Conservation (phyloP, 2,113 vertebrate genomes). For the Pogona vitticeps region DNA sequence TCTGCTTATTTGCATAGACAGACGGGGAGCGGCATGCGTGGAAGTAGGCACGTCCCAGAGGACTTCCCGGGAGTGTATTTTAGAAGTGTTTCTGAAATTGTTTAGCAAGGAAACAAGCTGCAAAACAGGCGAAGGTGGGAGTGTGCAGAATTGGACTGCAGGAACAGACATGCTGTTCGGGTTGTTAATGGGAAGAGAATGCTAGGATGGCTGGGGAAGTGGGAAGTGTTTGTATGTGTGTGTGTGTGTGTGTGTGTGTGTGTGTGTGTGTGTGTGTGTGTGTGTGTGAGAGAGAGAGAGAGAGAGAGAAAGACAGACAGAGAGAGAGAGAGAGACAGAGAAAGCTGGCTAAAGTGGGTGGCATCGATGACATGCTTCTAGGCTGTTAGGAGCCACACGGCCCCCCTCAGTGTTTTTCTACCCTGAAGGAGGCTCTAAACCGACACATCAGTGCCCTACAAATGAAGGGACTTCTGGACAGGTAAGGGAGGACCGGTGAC, state of each 20-base stretch:
- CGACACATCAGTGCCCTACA: background rate
- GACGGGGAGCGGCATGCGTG: background rate
- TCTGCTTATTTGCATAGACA: background rate
- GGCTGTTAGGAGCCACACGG: too few species aligned
- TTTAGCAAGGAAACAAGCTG: background rate
- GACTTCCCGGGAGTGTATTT: background rate
- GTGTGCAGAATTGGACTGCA: background rate
- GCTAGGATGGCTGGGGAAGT: too few species aligned
- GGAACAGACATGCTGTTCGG: background rate
- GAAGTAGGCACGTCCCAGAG: background rate
- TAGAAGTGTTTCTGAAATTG: background rate
- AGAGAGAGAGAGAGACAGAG: too few species aligned
- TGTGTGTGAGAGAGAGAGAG: too few species aligned
- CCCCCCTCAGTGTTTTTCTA: too few species aligned
- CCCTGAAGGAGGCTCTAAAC: background rate
- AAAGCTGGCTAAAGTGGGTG: background rate
- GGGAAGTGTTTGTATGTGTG: too few species aligned
- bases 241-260: too few species aligned
- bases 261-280: too few species aligned
- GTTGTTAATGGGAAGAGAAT: too few species aligned
- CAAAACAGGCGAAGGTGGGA: background rate
- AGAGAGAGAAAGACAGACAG: too few species aligned
- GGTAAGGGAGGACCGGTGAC: too few species aligned
- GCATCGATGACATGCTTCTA: background rate
- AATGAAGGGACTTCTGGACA: background rate